Percentiles rank a stretch among this genome's conserved stretches.
These are phyloP conservation scores for Callosobruchus maculatus DNA, from an alignment of 2,888 invertebrate species.

Conservation along the genomic window DNA sequence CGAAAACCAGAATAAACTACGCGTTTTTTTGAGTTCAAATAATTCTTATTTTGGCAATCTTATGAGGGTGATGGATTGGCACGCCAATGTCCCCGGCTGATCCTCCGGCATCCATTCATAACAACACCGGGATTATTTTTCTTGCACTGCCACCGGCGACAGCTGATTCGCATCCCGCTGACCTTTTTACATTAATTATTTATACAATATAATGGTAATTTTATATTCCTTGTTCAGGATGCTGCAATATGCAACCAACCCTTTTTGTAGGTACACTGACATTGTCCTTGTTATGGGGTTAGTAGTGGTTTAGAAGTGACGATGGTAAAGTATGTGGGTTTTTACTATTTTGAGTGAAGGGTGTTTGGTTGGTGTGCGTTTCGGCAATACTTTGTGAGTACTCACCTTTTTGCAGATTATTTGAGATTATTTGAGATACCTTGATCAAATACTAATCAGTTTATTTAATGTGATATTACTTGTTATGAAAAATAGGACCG, in stretches of 20 bases:
- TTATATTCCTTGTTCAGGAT: constrained; percentile 1
- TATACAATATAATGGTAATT: constrained; percentile 5
- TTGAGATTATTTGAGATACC: no score
- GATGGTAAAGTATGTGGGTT: background rate
- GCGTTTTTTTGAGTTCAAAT: no score
- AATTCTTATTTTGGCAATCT: no score
- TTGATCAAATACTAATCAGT: no score
- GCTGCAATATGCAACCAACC: background rate
- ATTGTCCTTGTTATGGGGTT: background rate
- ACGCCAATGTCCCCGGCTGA: background rate
- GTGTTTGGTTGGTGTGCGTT: background rate
- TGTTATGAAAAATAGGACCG: no score
- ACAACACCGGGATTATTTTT: background rate
- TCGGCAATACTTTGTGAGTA: background rate
- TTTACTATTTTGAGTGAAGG: background rate
- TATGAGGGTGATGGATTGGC: background rate
- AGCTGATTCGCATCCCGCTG: constrained; percentile 2
- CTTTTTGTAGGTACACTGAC: background rate
- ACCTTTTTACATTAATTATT: constrained; percentile 8
- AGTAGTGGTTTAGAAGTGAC: background rate
- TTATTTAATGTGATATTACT: no score
- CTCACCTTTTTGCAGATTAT: no score
- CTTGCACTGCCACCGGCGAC: background rate
- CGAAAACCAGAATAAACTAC: no score
- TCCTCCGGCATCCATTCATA: background rate